Evolutionary conservation across 2,888 invertebrate species (phyloP).

Genomic region (Allygus modestus): DNA sequence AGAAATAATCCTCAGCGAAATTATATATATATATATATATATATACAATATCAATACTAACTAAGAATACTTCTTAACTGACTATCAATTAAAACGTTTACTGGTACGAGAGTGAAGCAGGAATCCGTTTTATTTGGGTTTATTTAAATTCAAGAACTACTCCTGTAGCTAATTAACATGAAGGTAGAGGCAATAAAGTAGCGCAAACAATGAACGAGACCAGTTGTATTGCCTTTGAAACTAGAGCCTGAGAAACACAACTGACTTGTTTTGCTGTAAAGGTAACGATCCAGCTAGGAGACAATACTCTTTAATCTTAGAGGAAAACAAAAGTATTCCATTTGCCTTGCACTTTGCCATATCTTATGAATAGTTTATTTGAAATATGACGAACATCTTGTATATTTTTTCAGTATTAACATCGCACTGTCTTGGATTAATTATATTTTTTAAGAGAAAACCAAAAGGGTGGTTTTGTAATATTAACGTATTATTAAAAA

Average conservation of each 20-base stretch:
- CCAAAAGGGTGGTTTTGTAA: too few relatives aligned
- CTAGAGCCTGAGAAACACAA: conserved; percentile 9
- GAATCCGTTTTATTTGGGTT: not conserved
- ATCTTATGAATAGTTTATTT: not conserved
- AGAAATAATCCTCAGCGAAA: too few relatives aligned
- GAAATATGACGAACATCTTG: too few relatives aligned
- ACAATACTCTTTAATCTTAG: conserved; percentile 43
- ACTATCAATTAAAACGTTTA: too few relatives aligned
- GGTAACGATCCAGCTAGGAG: conserved; percentile 14
- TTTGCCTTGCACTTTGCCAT: not conserved
- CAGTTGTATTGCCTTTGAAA: conserved; percentile 38
- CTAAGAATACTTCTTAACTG: too few relatives aligned
- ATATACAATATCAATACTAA: too few relatives aligned
- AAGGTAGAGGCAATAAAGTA: conserved; percentile 14
- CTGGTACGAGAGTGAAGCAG: not conserved
- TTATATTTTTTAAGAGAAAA: too few relatives aligned
- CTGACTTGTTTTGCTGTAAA: conserved; percentile 18
- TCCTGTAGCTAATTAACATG: conserved; percentile 15
- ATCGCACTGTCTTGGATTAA: too few relatives aligned
- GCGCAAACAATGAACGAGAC: conserved; percentile 9
- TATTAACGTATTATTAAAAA: too few relatives aligned
- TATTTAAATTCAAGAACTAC: not conserved
- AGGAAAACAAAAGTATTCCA: conserved; percentile 17
- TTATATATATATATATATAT: too few relatives aligned
- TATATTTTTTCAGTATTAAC: too few relatives aligned